Conservation (phyloP, 2,113 vertebrate species). For the Engraulis encrasicolus region DNA sequence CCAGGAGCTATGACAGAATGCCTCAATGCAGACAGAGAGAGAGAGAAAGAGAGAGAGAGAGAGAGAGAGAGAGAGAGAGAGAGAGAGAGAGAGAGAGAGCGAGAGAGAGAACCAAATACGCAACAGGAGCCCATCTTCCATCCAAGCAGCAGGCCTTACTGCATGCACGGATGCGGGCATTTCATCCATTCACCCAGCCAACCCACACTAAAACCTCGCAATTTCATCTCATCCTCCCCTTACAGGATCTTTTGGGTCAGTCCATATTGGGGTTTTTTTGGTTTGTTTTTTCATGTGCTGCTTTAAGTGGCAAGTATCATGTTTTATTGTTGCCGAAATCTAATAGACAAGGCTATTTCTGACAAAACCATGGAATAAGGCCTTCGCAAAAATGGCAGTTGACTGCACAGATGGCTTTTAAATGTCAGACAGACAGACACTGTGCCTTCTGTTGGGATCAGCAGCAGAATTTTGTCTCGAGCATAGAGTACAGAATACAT, state of each 20-base stretch:
- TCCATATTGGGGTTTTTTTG: too few species aligned
- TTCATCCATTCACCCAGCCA: not conserved
- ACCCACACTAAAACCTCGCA: not conserved
- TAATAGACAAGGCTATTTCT: not conserved
- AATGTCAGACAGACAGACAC: not conserved
- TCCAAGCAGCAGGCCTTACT: not conserved
- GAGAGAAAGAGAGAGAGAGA: too few species aligned
- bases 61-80: too few species aligned
- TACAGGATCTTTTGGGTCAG: conserved; percentile 6
- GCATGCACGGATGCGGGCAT: not conserved
- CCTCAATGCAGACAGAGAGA: not conserved
- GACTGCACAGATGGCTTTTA: not conserved
- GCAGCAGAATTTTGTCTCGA: not conserved
- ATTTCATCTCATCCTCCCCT: not conserved
- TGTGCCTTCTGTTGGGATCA: not conserved
- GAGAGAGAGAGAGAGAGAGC: too few species aligned
- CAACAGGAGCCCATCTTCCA: conserved; percentile 6
- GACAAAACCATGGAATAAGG: not conserved
- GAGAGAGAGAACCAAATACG: too few species aligned
- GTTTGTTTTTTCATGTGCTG: not conserved
- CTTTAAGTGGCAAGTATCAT: conserved; percentile 41
- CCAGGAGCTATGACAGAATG: conserved; percentile 24
- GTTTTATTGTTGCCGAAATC: conserved; percentile 46
- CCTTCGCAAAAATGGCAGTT: not conserved
- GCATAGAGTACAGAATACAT: too few species aligned